Evolutionary conservation across 1,140 invertebrate species (phyloP).

Genomic region (Drosophila miranda): DNA sequence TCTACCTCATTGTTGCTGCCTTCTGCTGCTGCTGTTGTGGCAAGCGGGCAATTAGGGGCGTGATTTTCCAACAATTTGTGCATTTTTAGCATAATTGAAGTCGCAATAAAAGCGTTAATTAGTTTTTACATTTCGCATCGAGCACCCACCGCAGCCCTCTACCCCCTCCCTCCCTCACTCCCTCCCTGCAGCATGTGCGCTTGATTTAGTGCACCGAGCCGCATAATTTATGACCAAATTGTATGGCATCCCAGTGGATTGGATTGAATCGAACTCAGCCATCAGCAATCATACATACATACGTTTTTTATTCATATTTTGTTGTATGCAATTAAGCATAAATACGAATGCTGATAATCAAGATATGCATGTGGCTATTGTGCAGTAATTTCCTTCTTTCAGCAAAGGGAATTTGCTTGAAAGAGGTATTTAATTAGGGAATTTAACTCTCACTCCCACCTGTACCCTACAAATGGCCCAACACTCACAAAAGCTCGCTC

Average conservation of each 20-base stretch:
- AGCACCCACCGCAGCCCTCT: too few relatives aligned
- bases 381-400: conserved; percentile 12
- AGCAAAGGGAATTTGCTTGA: too few relatives aligned
- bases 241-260: conserved; percentile 46
- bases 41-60: conserved; percentile 75
- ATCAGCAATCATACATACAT: conserved; percentile 22
- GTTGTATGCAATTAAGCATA: conserved; percentile 41
- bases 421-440: conserved; percentile 2
- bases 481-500: too few relatives aligned
- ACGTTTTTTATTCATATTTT: conserved; percentile 30
- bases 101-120: conserved; percentile 78
- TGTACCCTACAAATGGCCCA: too few relatives aligned
- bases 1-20: conserved; percentile 40
- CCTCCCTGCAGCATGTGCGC: conserved; percentile 33
- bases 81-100: conserved; percentile 79
- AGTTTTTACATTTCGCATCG: conserved; percentile 66
- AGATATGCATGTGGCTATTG: conserved; percentile 3
- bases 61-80: conserved; percentile 76
- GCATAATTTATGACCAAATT: conserved; percentile 74
- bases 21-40: conserved; percentile 34
- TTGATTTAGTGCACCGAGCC: conserved; percentile 72
- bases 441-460: too few relatives aligned
- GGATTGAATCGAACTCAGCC: conserved; percentile 55
- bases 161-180: neutral
- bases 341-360: conserved; percentile 12